Conservation (phyloP, 2,888 invertebrate genomes). For the Magallana nippona region DNA sequence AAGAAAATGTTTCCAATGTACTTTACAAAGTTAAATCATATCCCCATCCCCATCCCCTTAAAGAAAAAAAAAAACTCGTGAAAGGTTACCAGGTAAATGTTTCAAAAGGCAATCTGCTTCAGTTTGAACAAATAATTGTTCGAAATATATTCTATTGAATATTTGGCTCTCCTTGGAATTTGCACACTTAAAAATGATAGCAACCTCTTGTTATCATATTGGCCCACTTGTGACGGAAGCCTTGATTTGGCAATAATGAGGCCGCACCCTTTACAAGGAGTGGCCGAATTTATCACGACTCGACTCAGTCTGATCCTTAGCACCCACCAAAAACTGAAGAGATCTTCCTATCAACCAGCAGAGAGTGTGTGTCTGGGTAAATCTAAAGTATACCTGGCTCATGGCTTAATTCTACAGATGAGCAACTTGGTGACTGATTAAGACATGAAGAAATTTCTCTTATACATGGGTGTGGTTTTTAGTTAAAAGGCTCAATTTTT, state of each 20-base stretch:
- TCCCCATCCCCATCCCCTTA: too few species aligned
- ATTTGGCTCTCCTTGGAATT: too few species aligned
- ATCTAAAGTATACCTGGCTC: neutral
- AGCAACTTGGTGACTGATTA: neutral
- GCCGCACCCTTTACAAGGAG: conserved; percentile 19
- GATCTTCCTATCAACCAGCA: conserved; percentile 12
- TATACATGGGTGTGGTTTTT: neutral
- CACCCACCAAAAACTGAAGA: conserved; percentile 2
- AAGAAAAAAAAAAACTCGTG: too few species aligned
- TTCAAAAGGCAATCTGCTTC: too few species aligned
- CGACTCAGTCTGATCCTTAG: neutral
- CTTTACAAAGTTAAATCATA: too few species aligned
- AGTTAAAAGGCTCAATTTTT: conserved; percentile 2
- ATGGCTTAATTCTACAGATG: neutral
- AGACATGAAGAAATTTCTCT: neutral
- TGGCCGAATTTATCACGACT: neutral
- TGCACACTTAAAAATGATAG: neutral
- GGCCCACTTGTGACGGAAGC: conserved; percentile 2
- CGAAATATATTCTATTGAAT: too few species aligned
- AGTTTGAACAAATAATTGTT: too few species aligned
- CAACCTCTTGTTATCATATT: neutral
- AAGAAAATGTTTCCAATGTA: too few species aligned
- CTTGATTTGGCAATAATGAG: neutral
- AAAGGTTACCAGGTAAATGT: too few species aligned
- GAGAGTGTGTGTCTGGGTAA: neutral